Conservation (phyloP, 2,113 vertebrate genomes). For the Ardeotis arabs region DNA sequence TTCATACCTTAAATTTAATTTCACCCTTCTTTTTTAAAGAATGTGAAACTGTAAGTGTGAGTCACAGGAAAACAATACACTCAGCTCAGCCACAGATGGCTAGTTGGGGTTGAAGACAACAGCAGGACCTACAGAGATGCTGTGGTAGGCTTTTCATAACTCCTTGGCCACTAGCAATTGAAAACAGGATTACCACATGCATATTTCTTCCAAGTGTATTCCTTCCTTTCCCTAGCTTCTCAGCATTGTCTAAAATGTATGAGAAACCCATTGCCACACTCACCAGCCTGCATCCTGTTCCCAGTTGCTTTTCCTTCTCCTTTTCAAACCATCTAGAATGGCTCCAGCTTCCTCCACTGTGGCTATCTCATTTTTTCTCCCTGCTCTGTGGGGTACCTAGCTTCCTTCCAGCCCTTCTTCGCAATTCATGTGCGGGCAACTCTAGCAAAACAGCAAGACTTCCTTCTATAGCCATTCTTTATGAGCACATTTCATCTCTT, state of each 20-base stretch:
- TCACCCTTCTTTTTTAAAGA: not conserved
- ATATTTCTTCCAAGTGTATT: not conserved
- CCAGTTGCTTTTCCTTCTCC: not conserved
- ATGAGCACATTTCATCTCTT: not conserved
- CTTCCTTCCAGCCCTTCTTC: not conserved
- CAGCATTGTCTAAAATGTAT: not conserved
- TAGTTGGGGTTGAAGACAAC: not conserved
- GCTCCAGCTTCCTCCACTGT: not conserved
- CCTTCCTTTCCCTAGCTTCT: not conserved
- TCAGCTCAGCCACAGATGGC: not conserved
- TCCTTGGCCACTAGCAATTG: not conserved
- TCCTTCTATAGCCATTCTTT: not conserved
- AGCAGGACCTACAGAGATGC: not conserved
- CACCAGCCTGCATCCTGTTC: not conserved
- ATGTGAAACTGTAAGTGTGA: not conserved
- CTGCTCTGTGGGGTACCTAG: not conserved
- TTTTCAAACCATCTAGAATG: not conserved
- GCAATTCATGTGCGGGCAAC: no score
- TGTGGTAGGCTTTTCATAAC: not conserved
- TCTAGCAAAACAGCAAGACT: not conserved
- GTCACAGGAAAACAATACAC: not conserved
- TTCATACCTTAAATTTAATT: not conserved
- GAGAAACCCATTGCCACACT: not conserved
- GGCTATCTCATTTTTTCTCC: not conserved
- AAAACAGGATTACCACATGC: not conserved